phyloP scores from a whole-genome alignment of 2,888 invertebrate genomes.

The Philereme transversata region DNA sequence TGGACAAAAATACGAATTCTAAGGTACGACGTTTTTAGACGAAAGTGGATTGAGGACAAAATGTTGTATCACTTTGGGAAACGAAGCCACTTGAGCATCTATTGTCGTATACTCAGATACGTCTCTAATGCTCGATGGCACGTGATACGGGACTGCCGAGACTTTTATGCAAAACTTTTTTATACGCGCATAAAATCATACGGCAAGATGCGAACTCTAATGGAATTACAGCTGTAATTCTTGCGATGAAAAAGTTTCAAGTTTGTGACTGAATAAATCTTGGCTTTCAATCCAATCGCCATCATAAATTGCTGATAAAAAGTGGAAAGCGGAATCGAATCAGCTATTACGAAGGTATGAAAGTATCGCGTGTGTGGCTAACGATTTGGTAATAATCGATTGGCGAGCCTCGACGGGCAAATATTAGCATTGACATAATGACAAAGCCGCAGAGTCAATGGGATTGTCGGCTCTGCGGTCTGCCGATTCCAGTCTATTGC shows the following conservation, averaged over 20 bases:
- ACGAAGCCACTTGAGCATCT: constrained; percentile 58
- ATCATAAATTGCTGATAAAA: constrained; percentile 13
- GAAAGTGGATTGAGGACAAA: constrained; percentile 58
- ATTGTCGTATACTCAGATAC: constrained; percentile 55
- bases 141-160: constrained; percentile 46
- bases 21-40: constrained; percentile 44
- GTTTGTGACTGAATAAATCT: not conserved
- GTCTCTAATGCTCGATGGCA: constrained; percentile 43
- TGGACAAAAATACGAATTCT: constrained; percentile 56
- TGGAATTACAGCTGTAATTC: constrained; percentile 34
- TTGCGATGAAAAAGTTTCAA: constrained; percentile 13
- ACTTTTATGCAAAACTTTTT: constrained; percentile 36
- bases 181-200: constrained; percentile 28
- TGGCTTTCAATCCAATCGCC: constrained; percentile 1
- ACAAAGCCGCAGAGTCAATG: constrained; percentile 74
- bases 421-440: constrained; percentile 78
- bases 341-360: constrained; percentile 22
- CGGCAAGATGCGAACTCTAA: constrained; percentile 20
- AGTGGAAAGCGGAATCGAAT: constrained; percentile 14
- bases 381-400: constrained; percentile 51
- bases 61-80: constrained; percentile 65
- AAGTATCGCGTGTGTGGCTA: constrained; percentile 35
- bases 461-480: constrained; percentile 60
- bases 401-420: constrained; percentile 59
- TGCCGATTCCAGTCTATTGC: constrained; percentile 54